Evolutionary conservation across 2,113 vertebrate species (phyloP).

Genomic region (Anseranas semipalmata): DNA sequence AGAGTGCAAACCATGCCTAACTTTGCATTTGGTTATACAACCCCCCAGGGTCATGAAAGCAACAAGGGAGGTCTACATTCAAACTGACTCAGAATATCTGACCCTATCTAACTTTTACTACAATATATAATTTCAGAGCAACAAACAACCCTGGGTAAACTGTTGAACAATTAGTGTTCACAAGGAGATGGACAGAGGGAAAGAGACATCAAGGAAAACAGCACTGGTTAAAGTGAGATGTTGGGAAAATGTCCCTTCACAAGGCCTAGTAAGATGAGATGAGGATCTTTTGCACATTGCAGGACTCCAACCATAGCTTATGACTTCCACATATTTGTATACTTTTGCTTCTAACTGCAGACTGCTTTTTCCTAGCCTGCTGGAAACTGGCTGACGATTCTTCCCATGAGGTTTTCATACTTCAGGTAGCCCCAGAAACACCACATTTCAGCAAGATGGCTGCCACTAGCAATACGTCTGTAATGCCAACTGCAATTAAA

Average conservation of each 20-base stretch:
- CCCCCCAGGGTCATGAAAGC: neutral
- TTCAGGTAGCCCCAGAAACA: neutral
- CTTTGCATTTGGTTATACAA: neutral
- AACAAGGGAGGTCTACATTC: neutral
- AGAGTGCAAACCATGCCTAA: neutral
- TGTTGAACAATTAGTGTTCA: neutral
- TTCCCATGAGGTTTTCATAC: neutral
- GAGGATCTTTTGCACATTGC: neutral
- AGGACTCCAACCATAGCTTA: neutral
- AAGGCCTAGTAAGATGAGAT: neutral
- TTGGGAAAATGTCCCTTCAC: neutral
- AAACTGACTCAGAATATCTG: neutral
- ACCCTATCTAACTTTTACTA: neutral
- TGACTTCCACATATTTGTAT: neutral
- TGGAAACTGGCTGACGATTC: neutral
- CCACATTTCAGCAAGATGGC: neutral
- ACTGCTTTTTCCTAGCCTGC: neutral
- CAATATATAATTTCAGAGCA: neutral
- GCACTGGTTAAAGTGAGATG: neutral
- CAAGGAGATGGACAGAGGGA: neutral
- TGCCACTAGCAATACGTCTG: neutral
- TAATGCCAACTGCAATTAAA: conserved; percentile 32
- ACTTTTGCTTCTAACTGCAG: neutral
- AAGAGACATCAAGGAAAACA: neutral
- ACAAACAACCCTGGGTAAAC: neutral